These are phyloP conservation scores for Lepeophtheirus nordmannii DNA, from an alignment of 2,888 invertebrate species.

Conservation along the genomic window DNA sequence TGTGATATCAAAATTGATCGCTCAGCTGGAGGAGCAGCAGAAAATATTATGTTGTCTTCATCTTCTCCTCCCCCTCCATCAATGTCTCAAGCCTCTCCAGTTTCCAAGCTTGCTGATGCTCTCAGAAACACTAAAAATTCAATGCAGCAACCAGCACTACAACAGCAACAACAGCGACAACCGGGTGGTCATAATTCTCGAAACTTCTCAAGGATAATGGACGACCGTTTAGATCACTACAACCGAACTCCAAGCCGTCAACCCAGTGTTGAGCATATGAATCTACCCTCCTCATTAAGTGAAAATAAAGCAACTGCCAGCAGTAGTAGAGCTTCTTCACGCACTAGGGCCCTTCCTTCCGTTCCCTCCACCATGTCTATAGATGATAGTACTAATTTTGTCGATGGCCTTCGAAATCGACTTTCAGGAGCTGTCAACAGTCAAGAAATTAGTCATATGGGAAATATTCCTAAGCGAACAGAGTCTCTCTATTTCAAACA, in stretches of 20 bases:
- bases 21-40: background rate
- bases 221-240: slow-evolving; percentile 86
- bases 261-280: slow-evolving; percentile 26
- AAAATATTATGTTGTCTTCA: background rate
- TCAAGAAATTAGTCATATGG: slow-evolving; percentile 63
- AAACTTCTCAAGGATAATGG: slow-evolving; percentile 46
- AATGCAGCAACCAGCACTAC: background rate
- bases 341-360: slow-evolving; percentile 26
- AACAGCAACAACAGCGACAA: slow-evolving; percentile 3
- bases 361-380: background rate
- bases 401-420: slow-evolving; percentile 27
- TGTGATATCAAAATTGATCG: slow-evolving; percentile 3
- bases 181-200: slow-evolving; percentile 30
- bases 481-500: slow-evolving; percentile 65
- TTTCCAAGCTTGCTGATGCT: background rate
- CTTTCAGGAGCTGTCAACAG: slow-evolving; percentile 36
- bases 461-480: slow-evolving; percentile 69
- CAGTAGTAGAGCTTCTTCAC: slow-evolving; percentile 25
- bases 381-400: background rate
- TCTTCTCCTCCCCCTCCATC: background rate
- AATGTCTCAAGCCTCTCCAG: background rate
- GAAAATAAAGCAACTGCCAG: slow-evolving; percentile 31
- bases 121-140: background rate
- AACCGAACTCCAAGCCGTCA: slow-evolving; percentile 58
- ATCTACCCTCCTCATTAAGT: slow-evolving; percentile 32